Evolutionary conservation across 2,797 vertebrate genomes (phyloP), one percentile per base, ranked within the genome.

Genomic region (Dendrocincla fuliginosa): DNA sequence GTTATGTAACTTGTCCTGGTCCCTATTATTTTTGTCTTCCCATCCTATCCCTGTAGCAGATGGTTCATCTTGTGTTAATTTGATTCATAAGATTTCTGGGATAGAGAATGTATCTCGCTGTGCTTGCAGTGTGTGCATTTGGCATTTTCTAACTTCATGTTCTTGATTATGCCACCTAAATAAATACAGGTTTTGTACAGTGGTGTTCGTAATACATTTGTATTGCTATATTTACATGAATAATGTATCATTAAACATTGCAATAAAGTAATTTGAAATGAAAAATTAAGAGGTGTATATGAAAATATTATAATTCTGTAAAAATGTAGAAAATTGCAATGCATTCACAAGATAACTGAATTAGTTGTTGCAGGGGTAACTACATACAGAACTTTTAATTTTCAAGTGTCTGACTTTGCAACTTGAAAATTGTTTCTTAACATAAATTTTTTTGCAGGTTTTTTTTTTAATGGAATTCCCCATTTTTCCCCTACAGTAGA

Each of bases 21-120:
- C 86, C 60, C 56, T 65, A n/a, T 84, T 87, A 63, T 67, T 94
- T 93, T 79, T 91, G 22, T 82, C 74, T 79, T 90, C n/a, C 50
- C 42, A 42, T 80, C 27, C 61, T 60, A 35, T 18, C 27, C 49
- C 16, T 0, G 0, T 42, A 89, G 56, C 90, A 92, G 85, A 92
- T 90, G 74, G 70, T 30, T 91, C 74, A 79, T 49, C 52, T 69
- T 56, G 47, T 87, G 74, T 69, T 88, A 95, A 95, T 91, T 89
- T 88, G 65, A 91, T 89, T 89, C 28, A 18, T 37, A 87, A 67
- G 77, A 70, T 90, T 91, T 84, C 71, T 90, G 74, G 81, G 80
- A 22, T 37, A 37, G 59, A 63, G 55, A 93, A 86, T 27, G 41
- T 10, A 56, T 92, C 90, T 93, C 0, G 1, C 91, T 91, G 85